Evolutionary conservation across 2,888 invertebrate genomes (phyloP), one percentile per base, ranked within the genome.

Genomic region (Catonia carolina): DNA sequence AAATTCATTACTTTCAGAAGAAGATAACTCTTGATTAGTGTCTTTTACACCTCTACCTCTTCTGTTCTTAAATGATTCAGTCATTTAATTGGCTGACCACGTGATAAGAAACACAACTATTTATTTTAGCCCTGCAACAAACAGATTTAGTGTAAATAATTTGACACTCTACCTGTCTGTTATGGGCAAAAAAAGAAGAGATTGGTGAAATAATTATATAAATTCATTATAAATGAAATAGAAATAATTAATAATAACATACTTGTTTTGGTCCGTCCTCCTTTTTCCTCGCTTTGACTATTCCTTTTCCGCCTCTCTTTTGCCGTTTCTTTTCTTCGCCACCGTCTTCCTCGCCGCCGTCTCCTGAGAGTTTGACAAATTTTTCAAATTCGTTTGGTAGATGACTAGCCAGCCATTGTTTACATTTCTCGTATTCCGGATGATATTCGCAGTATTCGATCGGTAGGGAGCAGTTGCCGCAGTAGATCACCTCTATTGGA

Each of bases 401-500:
- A 77, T 97, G 85, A 68, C 89, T 88, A 73, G 96, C 94, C 62
- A 98, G 75, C 98, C 98, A 99, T 64, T 86, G 86, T 72, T 95
- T 94, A 72, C 98, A 99, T 75, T 94, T 94, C 63, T 96, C 97
- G 72, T 92, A 93, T 73, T 94, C 94, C 8, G 97, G 97, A 74
- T 96, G 95, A 74, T 91, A 96, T 78, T 98, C 97, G 74, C 98
- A 98, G 72, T 97, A 99, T 89, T 94, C 93, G 70, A 92, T 86
- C n/a, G 93, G 93, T 83, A 93, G 86, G 60, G 88, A 84, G 76
- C 94, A 94, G 73, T 93, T 93, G 45, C 95, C 95, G 73, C 95
- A 96, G 73, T 96, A 96, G 64, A 84, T 77, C 60, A 96, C 87
- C 71, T 80, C 81, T 60, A 90, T 66, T 17, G 95, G 95, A 74